Conservation (phyloP, 2,888 invertebrate species). For the Phyllotreta cruciferae region DNA sequence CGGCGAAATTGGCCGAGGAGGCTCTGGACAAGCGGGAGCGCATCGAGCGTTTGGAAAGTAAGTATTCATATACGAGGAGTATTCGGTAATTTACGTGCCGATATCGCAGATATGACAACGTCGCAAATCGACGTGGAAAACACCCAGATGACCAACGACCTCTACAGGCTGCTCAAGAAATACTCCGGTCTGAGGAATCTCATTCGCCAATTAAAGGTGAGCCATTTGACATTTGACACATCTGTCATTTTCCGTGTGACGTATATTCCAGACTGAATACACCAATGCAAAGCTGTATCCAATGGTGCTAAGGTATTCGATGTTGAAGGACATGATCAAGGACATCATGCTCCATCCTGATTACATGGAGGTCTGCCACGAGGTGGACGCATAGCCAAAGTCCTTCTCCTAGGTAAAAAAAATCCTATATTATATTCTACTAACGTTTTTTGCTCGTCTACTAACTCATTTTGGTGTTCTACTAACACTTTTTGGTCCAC, state of each 20-base stretch:
- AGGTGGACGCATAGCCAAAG: constrained; percentile 78
- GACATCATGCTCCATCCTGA: constrained; percentile 95
- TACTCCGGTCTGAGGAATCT: constrained; percentile 89
- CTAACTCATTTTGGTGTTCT: background rate
- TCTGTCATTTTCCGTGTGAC: constrained; percentile 22
- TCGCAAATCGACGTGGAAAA: constrained; percentile 93
- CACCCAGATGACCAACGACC: constrained; percentile 91
- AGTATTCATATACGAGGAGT: constrained; percentile 42
- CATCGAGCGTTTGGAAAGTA: constrained; percentile 87
- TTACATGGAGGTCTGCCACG: constrained; percentile 96
- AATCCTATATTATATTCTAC: background rate
- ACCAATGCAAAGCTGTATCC: constrained; percentile 92
- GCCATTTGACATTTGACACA: constrained; percentile 18
- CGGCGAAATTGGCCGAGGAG: constrained; percentile 83
- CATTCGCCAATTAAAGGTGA: constrained; percentile 86
- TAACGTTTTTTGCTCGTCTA: background rate
- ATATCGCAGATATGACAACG: constrained; percentile 88
- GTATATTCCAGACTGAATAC: constrained; percentile 79
- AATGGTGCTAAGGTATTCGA: constrained; percentile 91
- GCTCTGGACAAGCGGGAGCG: constrained; percentile 84
- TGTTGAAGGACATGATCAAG: constrained; percentile 97
- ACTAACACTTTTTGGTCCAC: background rate
- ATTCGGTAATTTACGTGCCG: no score
- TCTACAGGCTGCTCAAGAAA: constrained; percentile 90
- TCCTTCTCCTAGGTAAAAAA: constrained; percentile 54